Conservation (phyloP, 1,140 invertebrate species). For the Brachionus koreanus region DNA sequence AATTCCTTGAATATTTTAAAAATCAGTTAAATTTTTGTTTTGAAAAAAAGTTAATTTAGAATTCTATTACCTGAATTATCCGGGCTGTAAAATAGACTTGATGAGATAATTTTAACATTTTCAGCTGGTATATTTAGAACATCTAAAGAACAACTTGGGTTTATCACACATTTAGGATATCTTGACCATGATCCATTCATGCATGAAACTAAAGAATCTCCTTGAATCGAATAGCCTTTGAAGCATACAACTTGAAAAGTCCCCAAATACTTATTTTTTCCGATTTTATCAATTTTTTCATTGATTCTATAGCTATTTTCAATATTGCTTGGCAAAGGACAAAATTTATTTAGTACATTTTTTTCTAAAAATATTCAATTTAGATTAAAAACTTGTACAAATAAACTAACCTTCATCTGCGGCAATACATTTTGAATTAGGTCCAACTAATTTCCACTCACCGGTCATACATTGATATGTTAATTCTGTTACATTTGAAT, state of each 20-base stretch:
- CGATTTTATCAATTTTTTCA: background rate
- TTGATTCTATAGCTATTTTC: background rate
- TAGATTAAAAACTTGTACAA: background rate
- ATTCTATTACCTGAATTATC: background rate
- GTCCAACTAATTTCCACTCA: background rate
- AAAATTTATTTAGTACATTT: background rate
- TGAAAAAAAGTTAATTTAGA: background rate
- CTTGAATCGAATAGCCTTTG: background rate
- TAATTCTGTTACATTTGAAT: background rate
- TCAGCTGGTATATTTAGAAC: slow-evolving; percentile 10
- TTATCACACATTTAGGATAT: background rate
- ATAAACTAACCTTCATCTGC: background rate
- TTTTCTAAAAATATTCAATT: background rate
- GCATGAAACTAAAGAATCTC: background rate
- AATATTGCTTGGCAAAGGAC: background rate
- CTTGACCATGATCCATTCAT: background rate
- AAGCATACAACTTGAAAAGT: background rate
- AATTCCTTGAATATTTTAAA: background rate
- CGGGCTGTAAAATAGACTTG: background rate
- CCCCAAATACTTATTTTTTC: background rate
- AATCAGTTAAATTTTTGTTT: background rate
- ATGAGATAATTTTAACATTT: slow-evolving; percentile 17
- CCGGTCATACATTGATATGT: background rate
- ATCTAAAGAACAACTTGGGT: background rate
- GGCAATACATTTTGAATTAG: background rate